Conservation (phyloP, 2,888 invertebrate genomes). For the Chaetogeoica ovagalla region DNA sequence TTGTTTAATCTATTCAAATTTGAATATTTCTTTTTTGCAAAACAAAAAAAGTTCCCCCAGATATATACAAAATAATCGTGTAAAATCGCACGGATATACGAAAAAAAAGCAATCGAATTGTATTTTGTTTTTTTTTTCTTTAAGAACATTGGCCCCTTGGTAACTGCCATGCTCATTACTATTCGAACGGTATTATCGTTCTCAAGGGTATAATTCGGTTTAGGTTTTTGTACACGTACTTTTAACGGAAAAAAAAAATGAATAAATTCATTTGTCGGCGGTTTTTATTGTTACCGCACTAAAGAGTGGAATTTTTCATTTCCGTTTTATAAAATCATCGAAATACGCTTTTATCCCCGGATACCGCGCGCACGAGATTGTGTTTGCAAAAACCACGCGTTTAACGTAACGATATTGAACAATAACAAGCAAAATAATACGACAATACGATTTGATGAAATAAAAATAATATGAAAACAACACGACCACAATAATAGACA, state of each 20-base stretch:
- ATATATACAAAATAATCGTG: not conserved
- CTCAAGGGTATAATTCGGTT: constrained; percentile 50
- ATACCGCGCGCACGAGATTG: constrained; percentile 5
- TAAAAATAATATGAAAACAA: not conserved
- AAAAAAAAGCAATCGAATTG: not conserved
- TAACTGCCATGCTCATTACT: constrained; percentile 42
- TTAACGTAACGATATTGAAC: not conserved
- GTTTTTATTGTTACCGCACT: constrained; percentile 28
- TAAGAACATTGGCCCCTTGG: not conserved
- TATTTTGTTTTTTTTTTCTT: not conserved
- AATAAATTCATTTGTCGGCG: constrained; percentile 49
- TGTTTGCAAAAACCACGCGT: constrained; percentile 6
- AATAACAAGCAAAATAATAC: not conserved
- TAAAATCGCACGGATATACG: constrained; percentile 7
- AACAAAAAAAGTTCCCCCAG: not conserved
- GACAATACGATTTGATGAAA: not conserved
- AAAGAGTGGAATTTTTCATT: constrained; percentile 13
- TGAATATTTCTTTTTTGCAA: constrained; percentile 11
- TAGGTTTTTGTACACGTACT: constrained; percentile 39
- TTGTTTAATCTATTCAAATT: constrained; percentile 1
- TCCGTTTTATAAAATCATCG: constrained; percentile 36
- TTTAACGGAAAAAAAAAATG: constrained; percentile 22
- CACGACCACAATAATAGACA: not conserved
- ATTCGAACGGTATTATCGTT: constrained; percentile 46
- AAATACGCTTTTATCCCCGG: constrained; percentile 32